A percentile compares a stretch with the other conserved stretches of the same genome.
These are phyloP conservation scores for Ptiloglossa arizonensis DNA, from an alignment of 1,140 invertebrate species.

Conservation along the genomic window DNA sequence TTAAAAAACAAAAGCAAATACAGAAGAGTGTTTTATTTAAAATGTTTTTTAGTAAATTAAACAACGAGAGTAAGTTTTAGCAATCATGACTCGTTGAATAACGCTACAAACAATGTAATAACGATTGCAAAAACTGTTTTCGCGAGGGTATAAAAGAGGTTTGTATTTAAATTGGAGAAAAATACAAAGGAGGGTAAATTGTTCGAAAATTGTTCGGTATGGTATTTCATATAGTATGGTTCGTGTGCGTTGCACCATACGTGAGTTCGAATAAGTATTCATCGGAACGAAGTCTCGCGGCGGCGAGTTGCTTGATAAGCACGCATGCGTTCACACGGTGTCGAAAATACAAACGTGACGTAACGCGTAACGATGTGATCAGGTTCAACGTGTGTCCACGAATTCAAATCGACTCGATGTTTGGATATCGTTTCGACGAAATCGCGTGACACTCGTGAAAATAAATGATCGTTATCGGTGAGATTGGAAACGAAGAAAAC, in stretches of 20 bases:
- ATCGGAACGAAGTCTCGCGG: neutral
- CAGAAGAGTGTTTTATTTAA: too few species aligned
- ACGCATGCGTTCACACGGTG: neutral
- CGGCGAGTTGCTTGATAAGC: slow-evolving; percentile 7
- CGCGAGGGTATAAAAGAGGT: too few species aligned
- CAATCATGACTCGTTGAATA: too few species aligned
- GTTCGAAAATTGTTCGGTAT: neutral
- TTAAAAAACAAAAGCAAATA: too few species aligned
- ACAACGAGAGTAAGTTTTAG: too few species aligned
- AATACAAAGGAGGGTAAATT: neutral
- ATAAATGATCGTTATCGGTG: neutral
- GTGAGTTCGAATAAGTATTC: slow-evolving; percentile 12
- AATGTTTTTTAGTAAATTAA: too few species aligned
- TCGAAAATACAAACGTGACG: slow-evolving; percentile 7
- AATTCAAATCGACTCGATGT: neutral
- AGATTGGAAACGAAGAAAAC: too few species aligned
- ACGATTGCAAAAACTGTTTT: too few species aligned
- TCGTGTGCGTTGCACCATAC: slow-evolving; percentile 5
- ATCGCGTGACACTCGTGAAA: slow-evolving; percentile 5
- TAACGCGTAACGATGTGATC: neutral
- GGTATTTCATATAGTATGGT: neutral
- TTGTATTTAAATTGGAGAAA: too few species aligned
- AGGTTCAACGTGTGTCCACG: neutral
- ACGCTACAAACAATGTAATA: too few species aligned
- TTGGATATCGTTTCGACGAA: neutral